These are phyloP conservation scores for Eubasilissa regina DNA, from an alignment of 1,140 invertebrate species.

Conservation along the genomic window DNA sequence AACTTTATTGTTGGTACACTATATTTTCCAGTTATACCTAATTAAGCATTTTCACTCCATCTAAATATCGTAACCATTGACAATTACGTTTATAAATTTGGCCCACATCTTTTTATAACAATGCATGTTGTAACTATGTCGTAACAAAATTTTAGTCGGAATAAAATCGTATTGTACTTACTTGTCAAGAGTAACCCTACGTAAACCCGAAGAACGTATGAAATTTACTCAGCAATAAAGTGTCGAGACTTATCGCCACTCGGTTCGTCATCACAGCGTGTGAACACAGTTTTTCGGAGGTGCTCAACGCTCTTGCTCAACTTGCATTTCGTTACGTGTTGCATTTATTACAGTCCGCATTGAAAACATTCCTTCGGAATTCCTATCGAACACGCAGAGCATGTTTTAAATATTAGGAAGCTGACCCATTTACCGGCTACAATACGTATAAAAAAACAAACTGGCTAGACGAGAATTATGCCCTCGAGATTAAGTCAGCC, in stretches of 20 bases:
- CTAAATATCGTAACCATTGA: slow-evolving; percentile 30
- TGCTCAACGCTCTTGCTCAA: slow-evolving; percentile 4
- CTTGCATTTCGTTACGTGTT: slow-evolving; percentile 10
- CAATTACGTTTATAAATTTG: slow-evolving; percentile 33
- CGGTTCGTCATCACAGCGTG: slow-evolving; percentile 6
- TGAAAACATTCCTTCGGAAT: slow-evolving; percentile 31
- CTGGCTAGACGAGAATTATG: slow-evolving; percentile 39
- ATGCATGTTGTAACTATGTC: slow-evolving; percentile 25
- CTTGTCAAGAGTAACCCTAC: slow-evolving; percentile 10
- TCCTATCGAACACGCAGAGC: slow-evolving; percentile 26
- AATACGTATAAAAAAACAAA: slow-evolving; percentile 7
- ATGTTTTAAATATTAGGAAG: slow-evolving; percentile 34
- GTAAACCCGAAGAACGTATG: neutral
- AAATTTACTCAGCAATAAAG: slow-evolving; percentile 16
- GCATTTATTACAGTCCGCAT: neutral
- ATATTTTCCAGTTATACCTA: neutral
- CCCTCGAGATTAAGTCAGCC: slow-evolving; percentile 23
- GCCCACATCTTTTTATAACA: slow-evolving; percentile 39
- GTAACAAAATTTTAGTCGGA: slow-evolving; percentile 17
- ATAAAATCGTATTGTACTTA: slow-evolving; percentile 15
- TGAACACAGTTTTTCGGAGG: slow-evolving; percentile 28
- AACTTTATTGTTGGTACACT: neutral
- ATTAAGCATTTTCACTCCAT: slow-evolving; percentile 22
- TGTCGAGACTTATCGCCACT: slow-evolving; percentile 8
- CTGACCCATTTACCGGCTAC: slow-evolving; percentile 26